These are phyloP conservation scores for Pagrus major DNA, from an alignment of 2,113 vertebrate genomes.

Conservation along the genomic window DNA sequence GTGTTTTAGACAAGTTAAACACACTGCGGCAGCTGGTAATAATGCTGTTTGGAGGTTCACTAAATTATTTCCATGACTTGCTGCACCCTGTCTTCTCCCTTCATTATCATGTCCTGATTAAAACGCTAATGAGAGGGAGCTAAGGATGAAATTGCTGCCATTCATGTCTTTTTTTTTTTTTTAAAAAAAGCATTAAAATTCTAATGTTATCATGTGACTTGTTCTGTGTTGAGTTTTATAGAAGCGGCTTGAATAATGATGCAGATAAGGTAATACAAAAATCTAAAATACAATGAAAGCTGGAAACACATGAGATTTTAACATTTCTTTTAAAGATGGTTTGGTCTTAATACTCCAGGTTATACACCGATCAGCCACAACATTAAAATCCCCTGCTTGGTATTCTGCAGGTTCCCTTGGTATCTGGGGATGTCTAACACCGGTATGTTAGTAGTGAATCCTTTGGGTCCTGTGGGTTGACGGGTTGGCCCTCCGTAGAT, in stretches of 20 bases:
- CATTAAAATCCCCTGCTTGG: too few relatives aligned
- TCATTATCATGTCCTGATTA: constrained; percentile 57
- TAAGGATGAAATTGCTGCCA: constrained; percentile 38
- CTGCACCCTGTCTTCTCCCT: constrained; percentile 25
- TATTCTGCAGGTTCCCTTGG: too few relatives aligned
- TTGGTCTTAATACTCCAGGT: neutral
- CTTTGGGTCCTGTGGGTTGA: too few relatives aligned
- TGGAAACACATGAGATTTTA: neutral
- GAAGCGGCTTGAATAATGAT: constrained; percentile 24
- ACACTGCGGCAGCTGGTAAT: neutral
- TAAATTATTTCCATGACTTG: constrained; percentile 39
- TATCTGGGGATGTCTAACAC: too few relatives aligned
- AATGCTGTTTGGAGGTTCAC: constrained; percentile 16
- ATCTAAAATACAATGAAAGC: neutral
- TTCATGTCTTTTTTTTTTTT: constrained; percentile 7
- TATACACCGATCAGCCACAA: too few relatives aligned
- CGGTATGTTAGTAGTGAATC: too few relatives aligned
- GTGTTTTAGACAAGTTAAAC: constrained; percentile 15
- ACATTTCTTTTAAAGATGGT: neutral
- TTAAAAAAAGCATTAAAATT: constrained; percentile 20
- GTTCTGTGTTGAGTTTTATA: neutral
- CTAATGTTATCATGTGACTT: constrained; percentile 25
- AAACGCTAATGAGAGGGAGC: constrained; percentile 49
- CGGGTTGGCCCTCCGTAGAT: too few relatives aligned
- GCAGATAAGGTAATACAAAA: neutral